These are phyloP conservation scores for Verasper variegatus DNA, from an alignment of 2,113 vertebrate genomes.

Conservation along the genomic window DNA sequence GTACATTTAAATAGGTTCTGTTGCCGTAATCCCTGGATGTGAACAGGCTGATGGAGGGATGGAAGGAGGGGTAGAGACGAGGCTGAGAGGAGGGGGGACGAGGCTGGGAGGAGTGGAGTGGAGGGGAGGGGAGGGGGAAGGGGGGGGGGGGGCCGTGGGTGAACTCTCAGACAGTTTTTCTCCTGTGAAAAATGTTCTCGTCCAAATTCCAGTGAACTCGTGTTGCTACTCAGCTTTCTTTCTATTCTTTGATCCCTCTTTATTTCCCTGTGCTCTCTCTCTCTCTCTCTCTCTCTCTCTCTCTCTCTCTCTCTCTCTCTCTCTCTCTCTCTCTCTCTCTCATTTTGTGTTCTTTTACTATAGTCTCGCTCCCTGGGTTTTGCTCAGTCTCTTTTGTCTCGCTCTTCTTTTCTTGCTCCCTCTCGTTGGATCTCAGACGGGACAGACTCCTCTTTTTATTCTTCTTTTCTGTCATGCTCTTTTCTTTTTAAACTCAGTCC, in stretches of 20 bases:
- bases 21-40: neutral
- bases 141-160: neutral
- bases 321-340: no score
- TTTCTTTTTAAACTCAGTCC: no score
- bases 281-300: neutral
- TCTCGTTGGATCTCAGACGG: no score
- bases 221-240: constrained; percentile 42
- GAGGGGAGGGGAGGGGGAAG: neutral
- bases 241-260: constrained; percentile 41
- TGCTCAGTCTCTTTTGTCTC: constrained; percentile 8
- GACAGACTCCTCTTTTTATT: no score
- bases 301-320: neutral
- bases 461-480: no score
- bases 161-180: constrained; percentile 1
- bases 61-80: no score
- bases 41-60: neutral
- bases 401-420: neutral
- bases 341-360: no score
- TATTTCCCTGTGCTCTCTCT: neutral
- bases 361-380: no score
- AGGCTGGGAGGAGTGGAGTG: neutral
- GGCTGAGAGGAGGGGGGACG: neutral
- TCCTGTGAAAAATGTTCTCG: constrained; percentile 29
- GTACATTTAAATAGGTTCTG: no score
- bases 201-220: constrained; percentile 35